Evolutionary conservation across 2,113 vertebrate genomes (phyloP), one percentile per base, ranked within the genome.

Genomic region (Diphyllodes magnificus): DNA sequence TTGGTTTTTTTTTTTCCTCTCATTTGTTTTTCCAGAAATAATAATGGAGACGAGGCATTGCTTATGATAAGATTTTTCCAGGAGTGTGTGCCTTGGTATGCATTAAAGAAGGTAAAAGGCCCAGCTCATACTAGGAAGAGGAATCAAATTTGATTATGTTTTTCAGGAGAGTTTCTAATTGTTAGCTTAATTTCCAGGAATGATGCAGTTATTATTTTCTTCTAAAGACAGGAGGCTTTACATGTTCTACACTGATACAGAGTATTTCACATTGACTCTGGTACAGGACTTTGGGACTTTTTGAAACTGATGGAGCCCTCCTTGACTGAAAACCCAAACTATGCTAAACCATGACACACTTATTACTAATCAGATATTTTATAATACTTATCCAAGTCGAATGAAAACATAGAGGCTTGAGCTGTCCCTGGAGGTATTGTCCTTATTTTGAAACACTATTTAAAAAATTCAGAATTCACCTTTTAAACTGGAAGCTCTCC

Each of bases 1-100:
- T 79, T 51, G 5, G 15, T 42, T 44, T 0, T 2, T 37, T 49
- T 13, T 44, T 63, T 11, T 1, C 17, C 3, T 27, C 11, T 30
- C 2, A 14, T 9, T 79, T 57, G 8, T 44, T 65, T 53, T 45
- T 40, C 14, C 3, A 35, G 17, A 53, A 71, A 77, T 76, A 39
- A 69, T 10, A 44, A 63, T 15, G 11, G 30, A 33, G 8, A n/a
- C 9, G 4, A 50, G 3, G 8, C 19, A 27, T 79, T 91, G 18
- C 19, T 72, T 39, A 22, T 35, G 25, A 4, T n/a, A 66, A 63
- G 23, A 47, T 51, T 88, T 82, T 88, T 63, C 47, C 27, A 37
- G 8, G 13, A 72, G 9, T 37, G 1, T 44, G 8, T 45, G 11
- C 19, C 16, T 56, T 44, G 16, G 4, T 28, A 42, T 45, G 13